Evolutionary conservation across 1,140 invertebrate genomes (phyloP).

Genomic region (Pogonomyrmex barbatus): DNA sequence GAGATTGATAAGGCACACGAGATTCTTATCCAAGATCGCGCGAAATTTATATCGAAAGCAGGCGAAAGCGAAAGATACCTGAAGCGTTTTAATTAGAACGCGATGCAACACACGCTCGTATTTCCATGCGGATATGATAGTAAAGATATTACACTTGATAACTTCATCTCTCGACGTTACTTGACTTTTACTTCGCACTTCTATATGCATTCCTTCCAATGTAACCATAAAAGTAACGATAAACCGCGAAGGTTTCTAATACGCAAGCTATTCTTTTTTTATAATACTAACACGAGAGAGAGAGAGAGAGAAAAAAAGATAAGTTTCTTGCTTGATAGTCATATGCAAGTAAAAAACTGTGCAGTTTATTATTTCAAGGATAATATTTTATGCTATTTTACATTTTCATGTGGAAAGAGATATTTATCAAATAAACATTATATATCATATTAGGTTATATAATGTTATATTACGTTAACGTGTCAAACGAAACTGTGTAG

Average conservation of each 20-base stretch:
- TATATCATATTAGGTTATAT: background rate
- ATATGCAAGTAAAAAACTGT: slow-evolving; percentile 13
- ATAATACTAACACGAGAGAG: background rate
- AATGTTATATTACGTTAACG: background rate
- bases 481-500: too few relatives aligned
- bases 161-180: slow-evolving; percentile 44
- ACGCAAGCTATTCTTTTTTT: background rate
- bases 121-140: slow-evolving; percentile 18
- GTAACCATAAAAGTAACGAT: background rate
- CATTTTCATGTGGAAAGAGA: background rate
- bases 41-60: slow-evolving; percentile 20
- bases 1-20: slow-evolving; percentile 30
- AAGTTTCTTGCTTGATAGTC: background rate
- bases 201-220: slow-evolving; percentile 17
- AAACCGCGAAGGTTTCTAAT: slow-evolving; percentile 43
- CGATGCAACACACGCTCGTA: slow-evolving; percentile 4
- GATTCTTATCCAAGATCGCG: slow-evolving; percentile 31
- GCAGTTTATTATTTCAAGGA: background rate
- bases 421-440: background rate
- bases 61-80: slow-evolving; percentile 42
- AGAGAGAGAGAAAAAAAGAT: background rate
- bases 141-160: slow-evolving; percentile 55
- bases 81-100: slow-evolving; percentile 36
- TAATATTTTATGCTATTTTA: slow-evolving; percentile 18
- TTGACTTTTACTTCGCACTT: slow-evolving; percentile 26